phyloP scores from a whole-genome alignment of 2,113 vertebrate genomes.

The Prinia subflava region DNA sequence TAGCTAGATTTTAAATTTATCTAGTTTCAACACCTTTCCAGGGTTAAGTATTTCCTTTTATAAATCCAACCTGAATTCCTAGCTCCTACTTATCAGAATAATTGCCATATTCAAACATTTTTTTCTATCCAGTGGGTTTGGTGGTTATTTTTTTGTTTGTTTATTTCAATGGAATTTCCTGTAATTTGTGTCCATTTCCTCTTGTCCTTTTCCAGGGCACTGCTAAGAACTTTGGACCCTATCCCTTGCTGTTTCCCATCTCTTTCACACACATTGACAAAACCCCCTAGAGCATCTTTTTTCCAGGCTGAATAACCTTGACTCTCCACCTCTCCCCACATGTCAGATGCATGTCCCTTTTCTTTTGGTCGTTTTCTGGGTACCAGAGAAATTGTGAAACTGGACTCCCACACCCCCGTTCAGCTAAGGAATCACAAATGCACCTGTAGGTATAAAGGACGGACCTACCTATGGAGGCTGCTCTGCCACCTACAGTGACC shows the following conservation, averaged over 20 bases:
- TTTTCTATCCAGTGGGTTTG: not conserved
- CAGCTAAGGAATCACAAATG: not conserved
- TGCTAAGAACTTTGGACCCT: not conserved
- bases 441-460: not conserved
- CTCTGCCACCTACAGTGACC: not conserved
- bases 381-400: not conserved
- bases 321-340: not conserved
- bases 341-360: not conserved
- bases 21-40: not conserved
- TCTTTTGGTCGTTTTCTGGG: not conserved
- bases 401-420: not conserved
- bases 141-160: rapidly evolving
- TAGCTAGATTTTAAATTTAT: not conserved
- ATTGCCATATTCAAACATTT: not conserved
- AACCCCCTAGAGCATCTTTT: not conserved
- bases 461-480: not conserved
- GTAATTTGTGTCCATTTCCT: not conserved
- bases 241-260: not conserved
- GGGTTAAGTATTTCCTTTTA: not conserved
- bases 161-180: not conserved
- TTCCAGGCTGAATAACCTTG: not conserved
- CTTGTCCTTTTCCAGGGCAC: not conserved
- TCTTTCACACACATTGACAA: not conserved
- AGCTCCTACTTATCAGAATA: not conserved
- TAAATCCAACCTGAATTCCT: not conserved